Evolutionary conservation across 1,140 invertebrate species (phyloP), one percentile per base, ranked within the genome.

Genomic region (Neodiprion virginianus): DNA sequence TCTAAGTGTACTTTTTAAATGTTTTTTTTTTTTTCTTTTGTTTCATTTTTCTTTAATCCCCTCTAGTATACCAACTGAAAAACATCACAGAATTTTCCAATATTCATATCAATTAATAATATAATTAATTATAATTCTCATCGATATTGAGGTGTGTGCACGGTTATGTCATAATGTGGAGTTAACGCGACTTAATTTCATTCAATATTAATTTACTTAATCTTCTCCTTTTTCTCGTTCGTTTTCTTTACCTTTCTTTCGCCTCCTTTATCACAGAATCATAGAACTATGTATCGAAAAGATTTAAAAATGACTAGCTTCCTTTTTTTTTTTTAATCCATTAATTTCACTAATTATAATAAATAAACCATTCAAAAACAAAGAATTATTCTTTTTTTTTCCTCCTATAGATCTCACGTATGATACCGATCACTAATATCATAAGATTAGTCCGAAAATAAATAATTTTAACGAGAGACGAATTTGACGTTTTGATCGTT

Each of bases 21-120:
- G 67, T 77, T 79, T 79, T 80, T 81, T 79, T 68, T 80, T 7
- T 8, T 61, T 0, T 61, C 0, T 7, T 61, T 61, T 61, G 11
- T 61, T 61, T 61, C 4, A 17, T 61, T 61, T 61, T 61, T 61
- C 11, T 17, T 61, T 61, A 12, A 61, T 61, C 53, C 53, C 5
- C 8, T 61, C 11, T 61, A 61, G n/a, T 61, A 69, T 47, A 69
- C 68, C 68, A 69, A 89, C 82, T 83, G 82, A 88, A 89, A 83
- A 80, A 88, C 87, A 89, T 89, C 88, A 89, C 88, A 89, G 88
- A 88, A 88, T 85, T 89, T 87, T 76, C 81, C 81, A 81, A 83
- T 85, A 85, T 79, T 79, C 72, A 75, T 72, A 69, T 23, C 53
- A 61, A 61, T 61, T 61, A 61, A 61, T 61, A 14, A 61, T 61